Evolutionary conservation across 1,140 invertebrate species (phyloP).

Genomic region (Pollicipes pollicipes): DNA sequence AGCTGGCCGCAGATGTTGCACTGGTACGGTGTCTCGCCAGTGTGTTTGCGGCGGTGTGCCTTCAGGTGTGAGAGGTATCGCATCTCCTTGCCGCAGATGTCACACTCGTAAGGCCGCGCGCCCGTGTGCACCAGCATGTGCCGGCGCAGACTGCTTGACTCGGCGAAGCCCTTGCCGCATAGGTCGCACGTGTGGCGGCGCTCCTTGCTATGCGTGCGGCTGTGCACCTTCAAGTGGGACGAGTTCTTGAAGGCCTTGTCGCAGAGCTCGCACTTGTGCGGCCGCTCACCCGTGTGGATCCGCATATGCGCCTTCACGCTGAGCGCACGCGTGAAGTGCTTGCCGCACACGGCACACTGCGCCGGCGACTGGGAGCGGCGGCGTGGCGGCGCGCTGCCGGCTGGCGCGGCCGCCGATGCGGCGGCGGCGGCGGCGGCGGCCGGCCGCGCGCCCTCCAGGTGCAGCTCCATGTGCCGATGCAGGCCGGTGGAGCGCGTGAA

Average conservation of each 20-base stretch:
- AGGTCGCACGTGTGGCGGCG: slow-evolving; percentile 15
- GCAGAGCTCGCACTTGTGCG: slow-evolving; percentile 22
- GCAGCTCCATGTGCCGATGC: neutral
- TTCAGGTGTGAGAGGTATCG: slow-evolving; percentile 17
- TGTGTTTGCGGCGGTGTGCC: slow-evolving; percentile 15
- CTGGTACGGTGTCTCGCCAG: slow-evolving; percentile 15
- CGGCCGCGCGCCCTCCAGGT: neutral
- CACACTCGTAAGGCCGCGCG: slow-evolving; percentile 20
- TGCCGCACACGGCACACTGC: slow-evolving; percentile 16
- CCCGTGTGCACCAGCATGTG: slow-evolving; percentile 22
- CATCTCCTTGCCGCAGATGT: slow-evolving; percentile 19
- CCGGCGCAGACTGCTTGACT: slow-evolving; percentile 20
- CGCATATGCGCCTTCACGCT: slow-evolving; percentile 19
- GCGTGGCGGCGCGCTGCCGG: neutral
- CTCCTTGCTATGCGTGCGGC: slow-evolving; percentile 4
- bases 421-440: neutral
- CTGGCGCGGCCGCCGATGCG: neutral
- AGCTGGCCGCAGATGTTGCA: slow-evolving; percentile 16
- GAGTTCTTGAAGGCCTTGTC: slow-evolving; percentile 13
- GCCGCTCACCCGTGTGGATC: slow-evolving; percentile 23
- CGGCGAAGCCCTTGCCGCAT: slow-evolving; percentile 19
- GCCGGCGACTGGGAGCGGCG: slow-evolving; percentile 7
- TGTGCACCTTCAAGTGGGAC: slow-evolving; percentile 6
- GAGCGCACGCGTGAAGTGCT: slow-evolving; percentile 17
- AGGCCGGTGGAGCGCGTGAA: slow-evolving; percentile 2